Base-by-base conservation (phyloP, 2,888 invertebrate genomes). In the Deroplatys truncata region DNA sequence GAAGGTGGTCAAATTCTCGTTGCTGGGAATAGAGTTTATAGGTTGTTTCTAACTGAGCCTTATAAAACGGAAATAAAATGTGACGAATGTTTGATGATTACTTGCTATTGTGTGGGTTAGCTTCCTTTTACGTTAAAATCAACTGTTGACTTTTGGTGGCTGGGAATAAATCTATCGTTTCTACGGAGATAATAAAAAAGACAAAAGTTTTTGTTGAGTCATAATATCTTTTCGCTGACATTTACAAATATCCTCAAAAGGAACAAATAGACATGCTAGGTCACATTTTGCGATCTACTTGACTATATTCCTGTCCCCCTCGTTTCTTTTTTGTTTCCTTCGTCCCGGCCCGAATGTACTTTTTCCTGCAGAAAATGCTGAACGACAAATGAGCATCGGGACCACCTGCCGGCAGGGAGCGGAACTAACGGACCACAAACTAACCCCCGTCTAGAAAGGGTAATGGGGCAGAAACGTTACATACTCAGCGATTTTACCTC, bases 401-500 rank as follows among this genome's bases (percentile, higher is more conserved):
- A 90, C 90, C 90, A 90, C 90, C 90, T 90, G 90, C 90, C 88
- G 90, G 72, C 84, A 85, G 20, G 72, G 28, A 56, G 28, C 82
- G 88, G 86, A 90, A 90, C 86, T 90, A 90, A 86, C 90, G 90
- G 88, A 83, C 88, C 90, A 85, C 88, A 90, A 90, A 90, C 85
- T 86, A 88, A 85, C 88, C 90, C 85, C 88, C 90, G 82, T 85
- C 85, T 90, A 88, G 43, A 84, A 84, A 88, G 88, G 84, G 88
- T 88, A 90, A 90, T 90, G 90, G 86, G 88, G 49, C 90, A 88
- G 90, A 90, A 90, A 90, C 90, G 84, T 88, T 90, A 90, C 90
- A 86, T 90, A 85, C 89, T 82, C 84, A 49, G 89, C 88, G 84
- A 86, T 90, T 82, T 89, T 86, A 20, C 86, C 28, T 49, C 87